phyloP scores from a whole-genome alignment of 2,797 vertebrate species.

The Eupleurogrammus muticus region DNA sequence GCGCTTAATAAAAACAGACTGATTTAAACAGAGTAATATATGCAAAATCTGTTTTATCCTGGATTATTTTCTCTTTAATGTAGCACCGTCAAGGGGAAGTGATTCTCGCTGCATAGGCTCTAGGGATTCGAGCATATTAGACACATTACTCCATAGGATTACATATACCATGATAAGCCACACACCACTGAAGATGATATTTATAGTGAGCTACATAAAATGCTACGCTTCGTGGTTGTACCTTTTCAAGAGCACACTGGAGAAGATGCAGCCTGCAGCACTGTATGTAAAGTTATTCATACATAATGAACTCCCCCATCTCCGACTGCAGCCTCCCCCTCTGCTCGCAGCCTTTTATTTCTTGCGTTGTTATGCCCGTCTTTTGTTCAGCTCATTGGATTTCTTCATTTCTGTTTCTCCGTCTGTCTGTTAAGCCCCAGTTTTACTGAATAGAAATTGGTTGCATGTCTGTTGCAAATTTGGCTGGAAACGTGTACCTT shows the following conservation, averaged over 20 bases:
- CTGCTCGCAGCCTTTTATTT: constrained; percentile 3
- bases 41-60: constrained; percentile 40
- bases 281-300: constrained; percentile 25
- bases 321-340: background rate
- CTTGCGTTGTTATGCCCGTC: background rate
- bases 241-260: constrained; percentile 1
- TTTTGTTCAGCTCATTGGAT: constrained; percentile 5
- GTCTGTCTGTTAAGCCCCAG: background rate
- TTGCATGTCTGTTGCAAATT: background rate
- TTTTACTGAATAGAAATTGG: background rate
- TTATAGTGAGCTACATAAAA: constrained; percentile 24
- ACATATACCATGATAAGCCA: constrained; percentile 21
- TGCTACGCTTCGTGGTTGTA: constrained; percentile 6
- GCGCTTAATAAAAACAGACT: constrained; percentile 49
- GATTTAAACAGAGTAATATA: constrained; percentile 31
- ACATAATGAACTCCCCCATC: constrained; percentile 18
- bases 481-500: background rate
- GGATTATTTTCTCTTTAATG: constrained; percentile 57
- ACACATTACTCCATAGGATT: constrained; percentile 45
- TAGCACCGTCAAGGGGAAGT: constrained; percentile 14
- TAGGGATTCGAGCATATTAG: constrained; percentile 35
- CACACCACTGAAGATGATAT: constrained; percentile 30
- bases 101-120: constrained; percentile 16
- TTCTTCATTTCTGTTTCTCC: constrained; percentile 13
- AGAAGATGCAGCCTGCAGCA: constrained; percentile 17